Percentiles rank a stretch among this genome's conserved stretches.
Conservation (phyloP, 2,113 vertebrate genomes). For the Labrus mixtus region DNA sequence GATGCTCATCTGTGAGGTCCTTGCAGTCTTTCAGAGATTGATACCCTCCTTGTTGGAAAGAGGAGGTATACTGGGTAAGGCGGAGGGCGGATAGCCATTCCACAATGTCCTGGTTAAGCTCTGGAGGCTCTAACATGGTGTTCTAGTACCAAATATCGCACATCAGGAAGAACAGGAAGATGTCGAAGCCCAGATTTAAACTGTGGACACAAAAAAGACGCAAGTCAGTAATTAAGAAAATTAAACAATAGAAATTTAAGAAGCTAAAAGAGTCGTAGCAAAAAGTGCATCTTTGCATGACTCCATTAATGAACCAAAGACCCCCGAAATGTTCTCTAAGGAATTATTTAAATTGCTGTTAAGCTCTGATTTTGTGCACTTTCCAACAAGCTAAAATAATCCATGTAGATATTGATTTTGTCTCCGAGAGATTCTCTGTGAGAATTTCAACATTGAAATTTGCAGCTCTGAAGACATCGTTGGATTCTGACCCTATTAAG, state of each 20-base stretch:
- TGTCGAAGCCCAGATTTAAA: neutral
- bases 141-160: constrained; percentile 37
- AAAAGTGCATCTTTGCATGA: neutral
- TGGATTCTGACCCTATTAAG: neutral
- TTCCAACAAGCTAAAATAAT: neutral
- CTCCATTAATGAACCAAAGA: neutral
- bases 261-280: neutral
- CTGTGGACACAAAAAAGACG: constrained; percentile 28
- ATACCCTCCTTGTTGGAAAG: constrained; percentile 86
- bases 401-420: constrained; percentile 2
- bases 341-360: neutral
- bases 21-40: constrained; percentile 82
- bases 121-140: constrained; percentile 82
- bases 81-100: constrained; percentile 89
- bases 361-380: neutral
- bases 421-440: neutral
- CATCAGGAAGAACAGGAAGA: constrained; percentile 29
- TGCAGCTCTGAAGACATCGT: neutral
- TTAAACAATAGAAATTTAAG: neutral
- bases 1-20: constrained; percentile 83
- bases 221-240: neutral
- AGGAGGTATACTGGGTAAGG: constrained; percentile 86
- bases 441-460: neutral
- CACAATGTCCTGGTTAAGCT: constrained; percentile 77
- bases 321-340: neutral